Base-by-base conservation (phyloP, 2,888 invertebrate species). In the Tryphoninae sp. region DNA sequence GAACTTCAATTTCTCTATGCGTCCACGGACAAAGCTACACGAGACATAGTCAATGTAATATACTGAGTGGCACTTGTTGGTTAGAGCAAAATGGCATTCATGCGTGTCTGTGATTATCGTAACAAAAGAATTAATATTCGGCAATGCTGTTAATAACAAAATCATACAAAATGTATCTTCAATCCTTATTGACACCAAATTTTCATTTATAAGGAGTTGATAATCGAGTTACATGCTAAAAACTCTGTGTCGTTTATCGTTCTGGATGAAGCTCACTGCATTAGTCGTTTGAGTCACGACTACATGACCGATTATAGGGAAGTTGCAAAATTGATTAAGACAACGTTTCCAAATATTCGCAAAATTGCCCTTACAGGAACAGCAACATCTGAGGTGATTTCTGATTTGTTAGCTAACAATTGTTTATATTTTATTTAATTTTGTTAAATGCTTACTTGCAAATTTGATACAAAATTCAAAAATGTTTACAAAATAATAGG, bases 251-350 rank as follows among this genome's bases (percentile, higher is more conserved):
- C 80, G 8, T 80, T 71, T 45, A 45, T 82, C 9, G 80, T 82
- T 1, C 73, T 76, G 2, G 82, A 82, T 11, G 82, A 82, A 16
- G 82, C 82, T 40, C 82, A 82, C 22, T 76, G 80, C 40, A 58
- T 68, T 7, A 80, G 82, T 53, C 19, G 8, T 22, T 80, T 73
- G 49, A 65, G 82, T 33, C 72, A 82, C 13, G 67, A 76, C 42
- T 82, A 80, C 33, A 2, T 65, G 23, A 23, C 82, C 8, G 42
- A 22, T 62, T 82, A 80, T 49, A n/a, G 33, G 1, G 58, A 80
- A 45, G 16, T 42, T 9, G 76, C 58, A 19, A 16, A 73, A n/a
- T 16, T 55, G 16, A 51, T 78, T 6, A 53, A 49, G 13, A 9
- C 4, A 0, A 9, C 49, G 11, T 80, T 68, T 45, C 62, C 75